Conservation (phyloP, 2,113 vertebrate genomes). For the Otus sunia region DNA sequence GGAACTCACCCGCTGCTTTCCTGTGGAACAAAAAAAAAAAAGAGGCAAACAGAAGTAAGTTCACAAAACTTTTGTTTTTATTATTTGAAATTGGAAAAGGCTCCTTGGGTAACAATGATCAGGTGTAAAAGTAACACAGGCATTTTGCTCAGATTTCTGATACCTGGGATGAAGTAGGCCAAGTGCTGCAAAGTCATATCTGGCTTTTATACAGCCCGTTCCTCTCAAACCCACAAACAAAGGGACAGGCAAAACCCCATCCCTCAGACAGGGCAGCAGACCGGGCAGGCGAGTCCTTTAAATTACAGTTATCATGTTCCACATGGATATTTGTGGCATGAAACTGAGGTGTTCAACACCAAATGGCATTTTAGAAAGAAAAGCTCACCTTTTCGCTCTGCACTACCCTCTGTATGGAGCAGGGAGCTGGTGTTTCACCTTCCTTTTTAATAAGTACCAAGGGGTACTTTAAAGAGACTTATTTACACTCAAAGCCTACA, state of each 20-base stretch:
- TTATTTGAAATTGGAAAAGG: slow-evolving; percentile 63
- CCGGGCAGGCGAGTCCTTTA: background rate
- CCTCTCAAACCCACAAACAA: background rate
- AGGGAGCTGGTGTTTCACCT: background rate
- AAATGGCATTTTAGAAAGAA: background rate
- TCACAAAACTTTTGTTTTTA: slow-evolving; percentile 57
- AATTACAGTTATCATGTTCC: rapidly evolving
- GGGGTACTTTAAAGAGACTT: background rate
- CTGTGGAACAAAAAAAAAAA: background rate
- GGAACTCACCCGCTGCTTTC: background rate
- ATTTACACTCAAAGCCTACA: background rate
- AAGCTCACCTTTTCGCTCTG: background rate
- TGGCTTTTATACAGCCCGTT: background rate
- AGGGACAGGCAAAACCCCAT: background rate
- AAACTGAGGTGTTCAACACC: background rate
- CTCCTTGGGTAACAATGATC: slow-evolving; percentile 22
- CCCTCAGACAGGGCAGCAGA: background rate
- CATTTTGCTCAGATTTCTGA: background rate
- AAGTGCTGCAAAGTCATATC: background rate
- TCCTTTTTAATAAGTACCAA: background rate
- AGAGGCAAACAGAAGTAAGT: background rate
- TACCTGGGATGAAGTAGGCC: background rate
- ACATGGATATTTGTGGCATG: background rate
- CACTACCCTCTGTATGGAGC: background rate
- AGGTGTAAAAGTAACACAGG: slow-evolving; percentile 42